Evolutionary conservation across 2,888 invertebrate genomes (phyloP), one percentile per base, ranked within the genome.

Genomic region (Oscheius sp.): DNA sequence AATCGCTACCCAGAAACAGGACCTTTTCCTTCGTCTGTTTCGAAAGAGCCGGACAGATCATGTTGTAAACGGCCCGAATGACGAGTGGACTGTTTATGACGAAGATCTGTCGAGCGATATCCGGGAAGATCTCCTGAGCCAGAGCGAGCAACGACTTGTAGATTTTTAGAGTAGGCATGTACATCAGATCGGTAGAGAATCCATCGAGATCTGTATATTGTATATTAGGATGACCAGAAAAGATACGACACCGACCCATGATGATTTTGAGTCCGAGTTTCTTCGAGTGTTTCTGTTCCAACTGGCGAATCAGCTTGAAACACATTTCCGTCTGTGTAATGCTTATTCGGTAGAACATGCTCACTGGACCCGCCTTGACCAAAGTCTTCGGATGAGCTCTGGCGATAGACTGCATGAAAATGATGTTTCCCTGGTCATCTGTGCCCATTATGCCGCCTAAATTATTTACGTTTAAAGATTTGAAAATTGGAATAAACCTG

Each of bases 221-320:
- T 21, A 21, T 21, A 21, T 21, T 21, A 21, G 21, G 21, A 21
- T 21, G 21, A 21, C 21, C 21, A 21, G 21, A 21, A 21, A 21
- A 21, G 21, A 21, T 21, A 21, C 21, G 21, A 21, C 21, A 21
- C 21, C 21, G 21, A 21, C 21, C 87, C 74, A 88, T 80, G 57
- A 88, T 79, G 29, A 87, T 83, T 50, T 78, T 78, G 53, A 86
- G 76, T 70, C 87, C 87, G 47, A 85, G 76, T 70, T 87, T 85
- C 10, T 62, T 65, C 29, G 72, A 71, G 1, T 75, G 74, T 47
- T 76, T 73, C 11, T 62, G 51, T 37, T 82, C 80, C 0, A 74
- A 32, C 51, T 59, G 78, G 78, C 81, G 76, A 21, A 86, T 78
- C 11, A 85, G 68, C 73, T 86, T 84, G 63, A 83, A 82, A 2